These are phyloP conservation scores for Sprattus sprattus DNA, from an alignment of 2,113 vertebrate genomes.

Conservation along the genomic window DNA sequence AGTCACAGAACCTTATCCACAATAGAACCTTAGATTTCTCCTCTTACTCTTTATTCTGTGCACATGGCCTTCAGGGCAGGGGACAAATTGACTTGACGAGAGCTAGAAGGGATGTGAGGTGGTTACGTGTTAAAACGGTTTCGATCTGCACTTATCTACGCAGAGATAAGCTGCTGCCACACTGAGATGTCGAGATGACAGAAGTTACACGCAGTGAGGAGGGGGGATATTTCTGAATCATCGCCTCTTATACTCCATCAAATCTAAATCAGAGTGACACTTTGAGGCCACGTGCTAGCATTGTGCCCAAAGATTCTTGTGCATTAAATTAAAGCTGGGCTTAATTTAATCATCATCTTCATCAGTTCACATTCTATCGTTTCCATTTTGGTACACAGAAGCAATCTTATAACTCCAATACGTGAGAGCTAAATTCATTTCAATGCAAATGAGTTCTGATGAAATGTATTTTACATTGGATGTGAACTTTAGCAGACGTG, in stretches of 20 bases:
- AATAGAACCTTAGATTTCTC: not conserved
- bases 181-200: not conserved
- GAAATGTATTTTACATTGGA: not conserved
- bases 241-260: not conserved
- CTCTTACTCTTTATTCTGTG: not conserved
- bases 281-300: not conserved
- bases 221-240: not conserved
- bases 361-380: not conserved
- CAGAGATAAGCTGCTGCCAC: not conserved
- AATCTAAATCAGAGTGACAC: not conserved
- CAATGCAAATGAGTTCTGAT: not conserved
- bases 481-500: not conserved
- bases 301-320: not conserved
- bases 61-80: not conserved
- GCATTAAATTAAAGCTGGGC: not conserved
- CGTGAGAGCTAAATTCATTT: not conserved
- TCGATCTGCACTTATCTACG: not conserved
- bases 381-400: not conserved
- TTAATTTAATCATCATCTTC: slow-evolving; percentile 3
- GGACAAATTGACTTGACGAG: not conserved
- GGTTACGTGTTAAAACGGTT: not conserved
- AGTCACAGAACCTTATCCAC: not conserved
- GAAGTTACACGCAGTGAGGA: not conserved
- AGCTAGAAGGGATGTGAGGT: not conserved
- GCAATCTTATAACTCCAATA: not conserved